phyloP scores from a whole-genome alignment of 2,888 invertebrate species.

The Nemoura dubitans region DNA sequence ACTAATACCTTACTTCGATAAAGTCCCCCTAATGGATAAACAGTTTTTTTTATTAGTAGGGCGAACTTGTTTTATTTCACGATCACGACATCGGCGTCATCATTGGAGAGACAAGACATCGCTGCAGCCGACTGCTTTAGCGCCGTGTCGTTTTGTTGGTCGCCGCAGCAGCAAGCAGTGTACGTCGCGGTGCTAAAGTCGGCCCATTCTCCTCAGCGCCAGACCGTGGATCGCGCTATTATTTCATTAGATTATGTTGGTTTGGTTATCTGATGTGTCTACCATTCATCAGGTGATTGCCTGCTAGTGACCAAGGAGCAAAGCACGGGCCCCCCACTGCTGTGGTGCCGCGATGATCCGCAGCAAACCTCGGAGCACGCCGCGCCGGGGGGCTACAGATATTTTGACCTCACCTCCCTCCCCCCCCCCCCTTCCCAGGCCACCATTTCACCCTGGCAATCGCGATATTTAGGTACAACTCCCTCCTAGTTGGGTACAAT shows the following conservation, averaged over 20 bases:
- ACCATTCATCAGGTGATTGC: constrained; percentile 42
- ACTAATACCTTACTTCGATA: background rate
- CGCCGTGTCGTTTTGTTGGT: background rate
- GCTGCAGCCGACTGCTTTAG: background rate
- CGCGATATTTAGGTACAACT: constrained; percentile 19
- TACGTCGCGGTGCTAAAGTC: background rate
- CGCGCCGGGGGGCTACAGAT: constrained; percentile 42
- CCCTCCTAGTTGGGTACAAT: constrained; percentile 8
- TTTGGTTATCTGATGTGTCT: constrained; percentile 41
- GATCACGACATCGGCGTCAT: constrained; percentile 18
- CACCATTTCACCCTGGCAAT: constrained; percentile 32
- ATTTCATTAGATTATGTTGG: constrained; percentile 20
- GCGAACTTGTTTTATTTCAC: background rate
- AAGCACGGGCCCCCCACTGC: constrained; percentile 42
- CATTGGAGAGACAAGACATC: background rate
- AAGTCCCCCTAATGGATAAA: background rate
- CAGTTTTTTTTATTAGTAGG: background rate
- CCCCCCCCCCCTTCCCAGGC: constrained; percentile 37
- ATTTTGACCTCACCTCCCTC: constrained; percentile 37
- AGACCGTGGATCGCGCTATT: background rate
- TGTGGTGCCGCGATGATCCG: constrained; percentile 40
- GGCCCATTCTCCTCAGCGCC: background rate
- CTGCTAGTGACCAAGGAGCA: constrained; percentile 40
- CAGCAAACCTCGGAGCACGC: constrained; percentile 43
- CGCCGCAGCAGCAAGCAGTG: background rate